Percentiles rank a stretch among this genome's conserved stretches.
Evolutionary conservation across 64 coral and sea anemone genomes (phyloP).

Genomic region (Actinia tenebrosa): DNA sequence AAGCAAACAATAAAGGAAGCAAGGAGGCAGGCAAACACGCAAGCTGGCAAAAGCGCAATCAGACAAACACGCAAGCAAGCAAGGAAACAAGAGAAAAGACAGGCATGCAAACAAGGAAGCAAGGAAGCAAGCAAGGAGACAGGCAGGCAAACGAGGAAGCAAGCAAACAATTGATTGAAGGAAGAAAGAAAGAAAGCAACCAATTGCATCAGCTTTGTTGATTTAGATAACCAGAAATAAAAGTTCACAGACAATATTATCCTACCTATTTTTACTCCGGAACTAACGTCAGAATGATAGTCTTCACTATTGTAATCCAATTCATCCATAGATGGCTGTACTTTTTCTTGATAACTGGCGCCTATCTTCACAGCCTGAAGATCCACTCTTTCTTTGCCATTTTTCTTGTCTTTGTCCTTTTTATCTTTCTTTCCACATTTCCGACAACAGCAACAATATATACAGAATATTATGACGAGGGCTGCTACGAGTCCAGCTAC

Average conservation of each 20-base stretch:
- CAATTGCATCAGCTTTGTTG: neutral
- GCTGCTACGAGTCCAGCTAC: slow-evolving; percentile 38
- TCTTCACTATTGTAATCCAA: slow-evolving; percentile 98
- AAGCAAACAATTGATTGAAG: neutral
- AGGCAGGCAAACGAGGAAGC: no score
- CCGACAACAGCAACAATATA: slow-evolving; percentile 71
- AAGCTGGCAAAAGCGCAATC: no score
- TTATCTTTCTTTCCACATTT: slow-evolving; percentile 78
- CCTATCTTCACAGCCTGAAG: slow-evolving; percentile 77
- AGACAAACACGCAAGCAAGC: no score
- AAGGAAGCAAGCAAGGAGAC: no score
- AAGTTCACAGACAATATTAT: neutral
- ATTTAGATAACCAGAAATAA: neutral
- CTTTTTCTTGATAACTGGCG: slow-evolving; percentile 96
- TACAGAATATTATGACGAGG: slow-evolving; percentile 40
- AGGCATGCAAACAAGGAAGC: no score
- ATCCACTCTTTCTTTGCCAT: slow-evolving; percentile 77
- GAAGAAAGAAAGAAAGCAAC: neutral
- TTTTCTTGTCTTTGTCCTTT: slow-evolving; percentile 73
- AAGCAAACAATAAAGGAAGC: no score
- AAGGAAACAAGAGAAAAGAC: no score
- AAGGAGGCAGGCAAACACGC: no score
- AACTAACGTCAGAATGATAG: slow-evolving; percentile 67
- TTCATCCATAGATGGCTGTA: slow-evolving; percentile 93
- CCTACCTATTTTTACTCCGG: slow-evolving; percentile 86